Percentiles rank a stretch among this genome's conserved stretches.
Conservation (phyloP, 2,113 vertebrate genomes). For the Corythoichthys haematopterus region DNA sequence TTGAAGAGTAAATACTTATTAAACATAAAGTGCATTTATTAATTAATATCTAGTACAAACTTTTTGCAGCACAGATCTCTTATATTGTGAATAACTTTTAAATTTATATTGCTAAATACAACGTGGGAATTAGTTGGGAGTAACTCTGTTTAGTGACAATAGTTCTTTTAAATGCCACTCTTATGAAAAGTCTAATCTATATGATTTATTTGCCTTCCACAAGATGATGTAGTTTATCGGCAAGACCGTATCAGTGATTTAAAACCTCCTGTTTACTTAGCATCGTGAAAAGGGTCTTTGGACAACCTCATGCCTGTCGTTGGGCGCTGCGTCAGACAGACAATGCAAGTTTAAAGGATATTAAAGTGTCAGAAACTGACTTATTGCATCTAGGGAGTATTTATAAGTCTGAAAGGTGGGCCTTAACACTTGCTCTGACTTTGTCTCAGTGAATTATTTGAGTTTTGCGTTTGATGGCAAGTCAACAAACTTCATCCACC, state of each 20-base stretch:
- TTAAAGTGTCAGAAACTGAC: neutral
- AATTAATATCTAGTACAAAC: too few relatives aligned
- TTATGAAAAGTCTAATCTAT: neutral
- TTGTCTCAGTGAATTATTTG: neutral
- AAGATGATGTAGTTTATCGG: neutral
- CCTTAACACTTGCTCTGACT: neutral
- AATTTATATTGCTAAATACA: too few relatives aligned
- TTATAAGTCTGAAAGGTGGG: neutral
- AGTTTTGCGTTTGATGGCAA: neutral
- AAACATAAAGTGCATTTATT: too few relatives aligned
- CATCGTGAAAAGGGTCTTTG: neutral
- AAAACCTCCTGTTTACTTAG: neutral
- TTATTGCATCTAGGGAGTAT: neutral
- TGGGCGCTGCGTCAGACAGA: neutral
- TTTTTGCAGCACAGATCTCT: too few relatives aligned
- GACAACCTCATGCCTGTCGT: neutral
- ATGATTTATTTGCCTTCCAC: neutral
- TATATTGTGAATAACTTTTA: too few relatives aligned
- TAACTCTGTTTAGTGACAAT: neutral
- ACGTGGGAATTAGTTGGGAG: too few relatives aligned
- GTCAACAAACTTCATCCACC: neutral
- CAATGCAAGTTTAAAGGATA: neutral
- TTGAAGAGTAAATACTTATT: too few relatives aligned
- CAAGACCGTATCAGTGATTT: neutral
- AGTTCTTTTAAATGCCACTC: neutral